Evolutionary conservation across 2,888 invertebrate species (phyloP), one percentile per base, ranked within the genome.

Genomic region (Plebejus argus): DNA sequence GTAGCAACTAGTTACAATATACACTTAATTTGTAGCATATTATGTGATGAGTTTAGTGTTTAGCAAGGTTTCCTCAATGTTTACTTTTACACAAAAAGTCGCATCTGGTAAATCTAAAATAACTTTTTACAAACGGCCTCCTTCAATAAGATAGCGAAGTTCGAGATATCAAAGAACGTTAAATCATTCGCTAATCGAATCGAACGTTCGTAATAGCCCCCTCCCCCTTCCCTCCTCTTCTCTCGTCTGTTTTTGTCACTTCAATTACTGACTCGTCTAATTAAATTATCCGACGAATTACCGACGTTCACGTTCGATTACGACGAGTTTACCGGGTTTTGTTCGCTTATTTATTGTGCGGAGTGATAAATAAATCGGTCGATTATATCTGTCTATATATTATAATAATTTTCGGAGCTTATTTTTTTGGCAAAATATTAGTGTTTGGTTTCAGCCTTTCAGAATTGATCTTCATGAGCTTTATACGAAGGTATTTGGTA

Each of bases 241-340:
- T 53, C 53, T 72, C 33, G 78, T 80, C 83, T 82, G 83, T 81
- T 82, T 79, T 82, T 83, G 84, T 83, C 83, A 82, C 80, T 81
- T 84, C 84, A 82, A 84, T 85, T 83, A 83, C 70, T 70, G 78
- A 79, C 72, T 80, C 78, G 79, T 81, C 79, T 80, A 80, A 82
- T 79, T 78, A 79, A 77, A 72, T 77, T 77, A 77, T 58, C 70
- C 72, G n/a, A 72, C 28, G 58, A 77, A 72, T 77, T 72, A 45
- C 58, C 45, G 56, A 20, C 33, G 70, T 71, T n/a, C 35, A 71
- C 35, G 61, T 58, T 76, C 28, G 39, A 71, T 70, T 56, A 49
- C 28, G 45, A 66, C 33, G 58, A 49, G 1, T 12, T 76, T 20
- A 66, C 4, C 5, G 28, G 8, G 10, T 23, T 66, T 66, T 33